These are phyloP conservation scores for Nettapus auritus DNA, from an alignment of 2,113 vertebrate genomes.

Conservation along the genomic window DNA sequence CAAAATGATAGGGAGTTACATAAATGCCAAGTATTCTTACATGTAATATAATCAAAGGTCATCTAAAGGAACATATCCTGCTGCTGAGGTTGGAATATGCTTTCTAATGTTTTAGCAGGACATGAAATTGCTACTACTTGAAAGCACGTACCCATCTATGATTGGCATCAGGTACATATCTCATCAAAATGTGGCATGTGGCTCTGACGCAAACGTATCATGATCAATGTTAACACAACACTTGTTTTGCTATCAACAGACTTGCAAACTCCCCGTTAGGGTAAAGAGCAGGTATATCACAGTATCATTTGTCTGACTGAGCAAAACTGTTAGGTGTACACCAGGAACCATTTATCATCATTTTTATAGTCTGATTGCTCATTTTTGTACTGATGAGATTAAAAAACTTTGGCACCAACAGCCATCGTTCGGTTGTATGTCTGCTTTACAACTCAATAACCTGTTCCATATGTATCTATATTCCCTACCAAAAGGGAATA, in stretches of 20 bases:
- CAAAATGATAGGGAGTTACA: neutral
- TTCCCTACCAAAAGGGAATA: neutral
- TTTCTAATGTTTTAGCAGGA: neutral
- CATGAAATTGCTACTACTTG: neutral
- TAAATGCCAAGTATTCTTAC: conserved; percentile 4
- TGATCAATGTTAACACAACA: neutral
- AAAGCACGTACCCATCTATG: neutral
- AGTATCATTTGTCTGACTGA: neutral
- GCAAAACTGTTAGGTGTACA: neutral
- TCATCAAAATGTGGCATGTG: neutral
- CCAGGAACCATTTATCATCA: neutral
- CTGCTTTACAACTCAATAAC: neutral
- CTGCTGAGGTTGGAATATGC: neutral
- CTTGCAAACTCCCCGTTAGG: neutral
- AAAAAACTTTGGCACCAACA: neutral
- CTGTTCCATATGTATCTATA: neutral
- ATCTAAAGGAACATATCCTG: conserved; percentile 11
- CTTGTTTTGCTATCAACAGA: neutral
- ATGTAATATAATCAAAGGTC: conserved; percentile 42
- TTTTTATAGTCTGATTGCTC: neutral
- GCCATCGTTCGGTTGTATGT: neutral
- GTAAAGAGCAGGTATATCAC: neutral
- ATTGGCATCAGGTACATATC: neutral
- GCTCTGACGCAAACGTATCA: neutral
- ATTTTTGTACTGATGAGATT: neutral